Percentiles rank a stretch among this genome's conserved stretches.
These are phyloP conservation scores for Procambarus clarkii DNA, from an alignment of 1,140 invertebrate species.

Conservation along the genomic window DNA sequence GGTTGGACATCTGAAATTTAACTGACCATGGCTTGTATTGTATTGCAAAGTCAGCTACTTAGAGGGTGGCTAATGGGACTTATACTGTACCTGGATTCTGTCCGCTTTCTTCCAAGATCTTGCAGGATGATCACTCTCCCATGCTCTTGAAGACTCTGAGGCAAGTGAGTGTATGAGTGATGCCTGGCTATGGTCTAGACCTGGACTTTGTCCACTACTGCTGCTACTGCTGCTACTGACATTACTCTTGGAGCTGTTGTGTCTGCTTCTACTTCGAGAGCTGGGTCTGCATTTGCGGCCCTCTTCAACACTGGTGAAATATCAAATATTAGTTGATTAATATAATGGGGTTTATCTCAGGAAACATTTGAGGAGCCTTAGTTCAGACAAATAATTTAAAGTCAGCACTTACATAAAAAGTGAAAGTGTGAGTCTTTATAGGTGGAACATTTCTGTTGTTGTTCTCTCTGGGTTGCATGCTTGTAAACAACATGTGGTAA, in stretches of 20 bases:
- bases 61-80: too few relatives aligned
- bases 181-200: constrained; percentile 60
- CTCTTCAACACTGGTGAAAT: constrained; percentile 40
- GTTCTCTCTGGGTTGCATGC: too few relatives aligned
- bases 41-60: too few relatives aligned
- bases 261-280: constrained; percentile 18
- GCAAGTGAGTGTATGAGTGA: constrained; percentile 56
- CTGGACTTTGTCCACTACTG: constrained; percentile 51
- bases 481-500: too few relatives aligned
- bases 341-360: too few relatives aligned
- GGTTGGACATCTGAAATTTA: too few relatives aligned
- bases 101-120: constrained; percentile 36
- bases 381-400: too few relatives aligned
- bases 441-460: too few relatives aligned
- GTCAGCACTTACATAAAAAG: too few relatives aligned
- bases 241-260: constrained; percentile 46
- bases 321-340: neutral
- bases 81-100: constrained; percentile 42
- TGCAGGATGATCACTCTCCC: constrained; percentile 34
- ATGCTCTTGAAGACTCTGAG: constrained; percentile 40
- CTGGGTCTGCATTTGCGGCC: neutral
- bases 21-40: too few relatives aligned
- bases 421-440: too few relatives aligned
- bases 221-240: constrained; percentile 59
- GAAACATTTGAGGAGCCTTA: too few relatives aligned